Conservation (phyloP, 1,140 invertebrate species). For the Aphaenogaster floridana region DNA sequence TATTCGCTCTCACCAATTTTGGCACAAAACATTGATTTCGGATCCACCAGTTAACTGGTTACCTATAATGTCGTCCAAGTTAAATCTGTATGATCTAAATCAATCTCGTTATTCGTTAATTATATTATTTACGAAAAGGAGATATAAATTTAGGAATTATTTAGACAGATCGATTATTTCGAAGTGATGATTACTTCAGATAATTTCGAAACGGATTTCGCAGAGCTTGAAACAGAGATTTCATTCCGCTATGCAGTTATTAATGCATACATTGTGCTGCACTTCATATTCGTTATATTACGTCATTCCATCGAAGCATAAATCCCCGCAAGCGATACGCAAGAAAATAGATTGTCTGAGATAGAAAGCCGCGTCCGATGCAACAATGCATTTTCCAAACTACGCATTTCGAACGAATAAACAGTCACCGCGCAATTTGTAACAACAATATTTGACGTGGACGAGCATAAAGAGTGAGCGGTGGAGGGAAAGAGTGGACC, state of each 20-base stretch:
- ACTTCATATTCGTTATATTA: not conserved
- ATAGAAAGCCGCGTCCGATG: not conserved
- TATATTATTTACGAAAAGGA: not conserved
- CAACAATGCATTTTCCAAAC: not conserved
- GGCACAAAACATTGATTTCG: no score
- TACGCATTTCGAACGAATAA: conserved; percentile 28
- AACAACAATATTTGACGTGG: conserved; percentile 8
- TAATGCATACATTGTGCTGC: not conserved
- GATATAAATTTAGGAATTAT: not conserved
- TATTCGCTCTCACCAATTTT: no score
- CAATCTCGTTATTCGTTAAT: not conserved
- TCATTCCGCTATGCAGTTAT: not conserved
- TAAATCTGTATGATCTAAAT: not conserved
- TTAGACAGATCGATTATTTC: not conserved
- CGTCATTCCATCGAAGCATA: not conserved
- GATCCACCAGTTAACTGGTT: no score
- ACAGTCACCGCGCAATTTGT: conserved; percentile 29
- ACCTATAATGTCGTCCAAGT: not conserved
- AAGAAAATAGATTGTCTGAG: not conserved
- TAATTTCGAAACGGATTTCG: not conserved
- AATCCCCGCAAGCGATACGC: not conserved
- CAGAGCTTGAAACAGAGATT: not conserved
- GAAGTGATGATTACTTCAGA: not conserved
- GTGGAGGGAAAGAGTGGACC: not conserved
- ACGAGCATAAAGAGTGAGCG: not conserved